Evolutionary conservation across 2,113 vertebrate genomes (phyloP), one percentile per base, ranked within the genome.

Genomic region (Triplophysa dalaica): DNA sequence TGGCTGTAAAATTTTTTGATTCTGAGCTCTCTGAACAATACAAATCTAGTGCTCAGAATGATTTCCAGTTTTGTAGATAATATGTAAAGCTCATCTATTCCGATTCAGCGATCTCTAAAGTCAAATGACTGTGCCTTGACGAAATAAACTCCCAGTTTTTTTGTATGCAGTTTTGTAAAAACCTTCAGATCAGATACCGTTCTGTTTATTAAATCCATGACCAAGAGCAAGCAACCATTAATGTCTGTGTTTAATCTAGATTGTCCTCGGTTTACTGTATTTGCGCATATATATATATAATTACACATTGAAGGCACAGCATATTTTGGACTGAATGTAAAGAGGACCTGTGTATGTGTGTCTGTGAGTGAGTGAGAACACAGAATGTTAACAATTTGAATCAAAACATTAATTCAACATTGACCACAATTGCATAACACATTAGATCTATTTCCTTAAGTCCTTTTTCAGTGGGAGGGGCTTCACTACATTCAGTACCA

Each of bases 291-390:
- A 54, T 77, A 70, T 2, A 2, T n/a, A 24, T 26, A n/a, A n/a
- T n/a, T n/a, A n/a, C 26, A 50, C 16, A 3, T 41, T 13, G 5
- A 70, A 76, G 33, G 54, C 54, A 52, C 38, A 22, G 43, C 26
- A 4, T 50, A 63, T 41, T 58, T 45, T 21, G 45, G 48, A 21
- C 75, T 9, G 65, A 69, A 66, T 63, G 19, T 43, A 66, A 17
- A 73, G 43, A 78, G 82, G 83, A 84, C 80, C 83, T 75, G 76
- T 75, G 48, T 75, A 63, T 70, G 1, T 75, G 48, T 41, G 38
- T 65, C 77, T 24, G 62, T 61, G 65, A 14, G 79, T 43, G 80
- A 24, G 41, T 38, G 70, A 61, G 81, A 29, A 56, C 64, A 67
- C 62, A 75, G 58, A 82, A 75, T 70, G 64, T 75, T 45, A 16